Conservation (phyloP, 2,113 vertebrate genomes). For the Shinisaurus crocodilurus region DNA sequence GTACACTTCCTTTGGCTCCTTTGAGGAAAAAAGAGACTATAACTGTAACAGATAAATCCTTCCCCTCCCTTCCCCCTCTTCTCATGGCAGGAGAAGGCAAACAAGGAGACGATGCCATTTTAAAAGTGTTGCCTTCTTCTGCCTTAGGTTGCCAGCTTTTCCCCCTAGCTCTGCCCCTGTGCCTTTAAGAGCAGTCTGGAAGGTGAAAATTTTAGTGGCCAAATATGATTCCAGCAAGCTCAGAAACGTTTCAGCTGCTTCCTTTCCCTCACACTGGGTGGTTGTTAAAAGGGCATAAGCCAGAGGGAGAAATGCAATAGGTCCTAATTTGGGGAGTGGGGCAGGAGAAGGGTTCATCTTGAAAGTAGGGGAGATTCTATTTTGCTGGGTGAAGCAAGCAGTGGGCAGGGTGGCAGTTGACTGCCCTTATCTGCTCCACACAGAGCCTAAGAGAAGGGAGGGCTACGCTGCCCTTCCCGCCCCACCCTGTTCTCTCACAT, state of each 20-base stretch:
- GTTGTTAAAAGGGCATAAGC: not conserved
- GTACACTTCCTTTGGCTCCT: too few relatives aligned
- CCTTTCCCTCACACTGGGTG: not conserved
- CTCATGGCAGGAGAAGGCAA: not conserved
- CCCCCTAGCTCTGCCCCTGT: not conserved
- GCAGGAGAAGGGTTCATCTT: not conserved
- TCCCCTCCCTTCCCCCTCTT: too few relatives aligned
- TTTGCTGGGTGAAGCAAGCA: not conserved
- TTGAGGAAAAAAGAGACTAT: too few relatives aligned
- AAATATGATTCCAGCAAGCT: not conserved
- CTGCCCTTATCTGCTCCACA: not conserved
- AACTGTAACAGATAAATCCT: too few relatives aligned
- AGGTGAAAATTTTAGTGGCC: not conserved
- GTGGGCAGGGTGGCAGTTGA: not conserved
- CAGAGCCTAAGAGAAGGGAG: not conserved
- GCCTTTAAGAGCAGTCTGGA: not conserved
- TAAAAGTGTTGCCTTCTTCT: not conserved
- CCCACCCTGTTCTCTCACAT: not conserved
- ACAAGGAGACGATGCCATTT: not conserved
- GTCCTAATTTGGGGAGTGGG: fast-evolving
- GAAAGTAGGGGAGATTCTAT: not conserved
- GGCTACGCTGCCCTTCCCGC: too few relatives aligned
- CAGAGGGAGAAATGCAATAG: not conserved
- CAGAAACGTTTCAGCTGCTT: not conserved
- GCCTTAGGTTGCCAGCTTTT: not conserved